Evolutionary conservation across 2,888 invertebrate species (phyloP), one percentile per base, ranked within the genome.

Genomic region (Hipparchia semele): DNA sequence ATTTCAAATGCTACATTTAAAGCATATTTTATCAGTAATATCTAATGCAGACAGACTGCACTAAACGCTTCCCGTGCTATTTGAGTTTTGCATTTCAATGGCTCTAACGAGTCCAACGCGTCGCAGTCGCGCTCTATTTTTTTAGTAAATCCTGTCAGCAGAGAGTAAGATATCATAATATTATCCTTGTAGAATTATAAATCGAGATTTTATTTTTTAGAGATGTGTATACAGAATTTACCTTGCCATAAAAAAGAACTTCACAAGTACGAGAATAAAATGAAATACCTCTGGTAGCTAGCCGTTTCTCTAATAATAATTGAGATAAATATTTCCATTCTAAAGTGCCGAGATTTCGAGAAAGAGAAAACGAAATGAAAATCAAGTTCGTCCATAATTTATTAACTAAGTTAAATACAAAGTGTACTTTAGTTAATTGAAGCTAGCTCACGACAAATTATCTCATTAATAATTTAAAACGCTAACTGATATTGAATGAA

Each of bases 61-160:
- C 45, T 61, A 61, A 61, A 46, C n/a, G 46, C 46, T 62, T 62
- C 61, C 46, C n/a, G 61, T 46, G 61, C 61, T 46, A 62, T 62
- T 62, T 45, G 46, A 46, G 61, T 8, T 46, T 62, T 62, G 45
- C 61, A 62, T 45, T 46, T 62, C 46, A 62, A 62, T 62, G 7
- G 45, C 46, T 46, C n/a, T 62, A 62, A 62, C 61, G 45, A 62
- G 61, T 6, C 7, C 56, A 13, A 6, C 13, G 56, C 56, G 39
- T 10, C n/a, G 49, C 49, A 49, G 49, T 49, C 6, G 6, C 13
- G 61, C 13, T n/a, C n/a, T 8, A 46, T 62, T 62, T 62, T 62
- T 46, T n/a, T 46, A 7, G 61, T 62, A 62, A 62, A 45, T 62
- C 8, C 8, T 59, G 6, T n/a, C n/a, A 45, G 45, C 6, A 6